These are phyloP conservation scores for Nudaria mundana DNA, from an alignment of 2,888 invertebrate genomes.

Conservation along the genomic window DNA sequence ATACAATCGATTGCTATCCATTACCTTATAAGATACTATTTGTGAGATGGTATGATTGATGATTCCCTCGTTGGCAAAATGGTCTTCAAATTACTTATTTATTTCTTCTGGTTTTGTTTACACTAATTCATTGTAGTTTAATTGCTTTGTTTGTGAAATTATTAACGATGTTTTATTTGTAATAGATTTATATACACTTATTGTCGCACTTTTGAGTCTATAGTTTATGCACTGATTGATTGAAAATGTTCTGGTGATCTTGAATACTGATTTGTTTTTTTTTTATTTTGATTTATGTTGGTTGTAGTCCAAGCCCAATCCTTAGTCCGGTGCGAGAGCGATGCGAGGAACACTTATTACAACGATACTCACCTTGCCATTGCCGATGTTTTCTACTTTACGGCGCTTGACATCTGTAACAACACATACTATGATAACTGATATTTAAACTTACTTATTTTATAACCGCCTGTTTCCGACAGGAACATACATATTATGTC, in stretches of 20 bases:
- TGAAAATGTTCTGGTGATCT: conserved; percentile 27
- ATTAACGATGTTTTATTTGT: background rate
- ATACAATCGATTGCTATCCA: background rate
- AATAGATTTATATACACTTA: conserved; percentile 15
- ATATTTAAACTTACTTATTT: background rate
- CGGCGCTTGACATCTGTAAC: conserved; percentile 89
- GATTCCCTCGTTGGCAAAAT: background rate
- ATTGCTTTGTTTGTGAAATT: no score
- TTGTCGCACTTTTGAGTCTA: conserved; percentile 23
- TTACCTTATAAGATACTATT: background rate
- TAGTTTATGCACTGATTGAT: conserved; percentile 26
- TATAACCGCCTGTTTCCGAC: no score
- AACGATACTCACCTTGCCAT: conserved; percentile 92
- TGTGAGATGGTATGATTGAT: background rate
- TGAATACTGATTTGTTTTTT: conserved; percentile 25
- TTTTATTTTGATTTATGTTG: conserved; percentile 20
- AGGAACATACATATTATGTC: no score
- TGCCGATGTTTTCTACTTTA: conserved; percentile 88
- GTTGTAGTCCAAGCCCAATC: conserved; percentile 79
- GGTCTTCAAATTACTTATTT: no score
- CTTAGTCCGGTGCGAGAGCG: conserved; percentile 77
- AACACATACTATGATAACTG: background rate
- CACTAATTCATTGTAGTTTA: no score
- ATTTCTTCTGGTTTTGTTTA: no score
- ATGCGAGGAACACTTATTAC: conserved; percentile 62